Conservation (phyloP, 1,140 invertebrate species). For the Polyergus mexicanus region DNA sequence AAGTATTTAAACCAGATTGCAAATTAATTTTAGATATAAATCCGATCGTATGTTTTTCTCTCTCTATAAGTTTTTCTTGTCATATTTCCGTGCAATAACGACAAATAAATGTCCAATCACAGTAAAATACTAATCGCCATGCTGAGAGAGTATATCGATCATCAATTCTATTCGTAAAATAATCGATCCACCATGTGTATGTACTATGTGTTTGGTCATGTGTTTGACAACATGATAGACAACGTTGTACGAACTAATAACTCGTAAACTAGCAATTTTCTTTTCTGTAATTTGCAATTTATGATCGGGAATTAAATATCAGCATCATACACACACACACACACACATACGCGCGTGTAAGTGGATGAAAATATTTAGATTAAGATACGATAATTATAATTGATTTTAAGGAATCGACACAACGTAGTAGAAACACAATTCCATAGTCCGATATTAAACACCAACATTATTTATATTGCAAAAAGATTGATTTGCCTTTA, state of each 20-base stretch:
- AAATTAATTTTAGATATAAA: background rate
- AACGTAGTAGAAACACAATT: constrained; percentile 4
- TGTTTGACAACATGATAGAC: constrained; percentile 49
- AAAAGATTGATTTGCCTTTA: too few species aligned
- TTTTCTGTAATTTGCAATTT: constrained; percentile 37
- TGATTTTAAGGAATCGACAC: background rate
- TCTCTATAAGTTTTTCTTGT: background rate
- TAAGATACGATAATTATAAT: too few species aligned
- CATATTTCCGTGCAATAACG: background rate
- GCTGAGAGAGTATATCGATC: constrained; percentile 36
- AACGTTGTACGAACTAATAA: constrained; percentile 51
- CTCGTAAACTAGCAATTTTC: constrained; percentile 34
- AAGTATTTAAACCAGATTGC: background rate
- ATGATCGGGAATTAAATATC: constrained; percentile 37
- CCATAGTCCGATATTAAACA: background rate
- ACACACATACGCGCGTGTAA: background rate
- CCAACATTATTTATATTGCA: constrained; percentile 1
- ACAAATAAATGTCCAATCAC: constrained; percentile 34
- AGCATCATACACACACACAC: background rate
- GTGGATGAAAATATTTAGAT: constrained; percentile 11
- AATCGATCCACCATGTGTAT: constrained; percentile 15
- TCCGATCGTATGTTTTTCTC: background rate
- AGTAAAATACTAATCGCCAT: constrained; percentile 3
- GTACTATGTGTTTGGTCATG: constrained; percentile 23
- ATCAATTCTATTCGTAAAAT: constrained; percentile 40